Evolutionary conservation across 2,113 vertebrate genomes (phyloP).

Genomic region (Climacteris rufus): DNA sequence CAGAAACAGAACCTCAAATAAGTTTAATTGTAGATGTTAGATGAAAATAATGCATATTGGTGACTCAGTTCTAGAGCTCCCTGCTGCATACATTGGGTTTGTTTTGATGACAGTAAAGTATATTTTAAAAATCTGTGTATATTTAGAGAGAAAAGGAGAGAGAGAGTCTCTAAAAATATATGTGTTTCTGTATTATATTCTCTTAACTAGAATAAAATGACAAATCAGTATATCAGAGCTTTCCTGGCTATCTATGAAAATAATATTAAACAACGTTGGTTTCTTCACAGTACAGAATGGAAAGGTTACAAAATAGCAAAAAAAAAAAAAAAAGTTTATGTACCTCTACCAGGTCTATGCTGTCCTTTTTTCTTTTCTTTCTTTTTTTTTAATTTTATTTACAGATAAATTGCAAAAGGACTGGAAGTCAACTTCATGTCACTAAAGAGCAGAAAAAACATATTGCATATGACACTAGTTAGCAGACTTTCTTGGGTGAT

Average conservation of each 20-base stretch:
- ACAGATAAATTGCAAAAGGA: too few relatives aligned
- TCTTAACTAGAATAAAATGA: background rate
- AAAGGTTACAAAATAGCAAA: background rate
- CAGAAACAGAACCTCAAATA: slow-evolving; percentile 1
- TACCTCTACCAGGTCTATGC: background rate
- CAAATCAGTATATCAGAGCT: background rate
- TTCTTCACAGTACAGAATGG: background rate
- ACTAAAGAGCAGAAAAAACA: background rate
- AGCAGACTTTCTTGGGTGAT: background rate
- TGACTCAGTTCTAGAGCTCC: background rate
- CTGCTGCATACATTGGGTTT: background rate
- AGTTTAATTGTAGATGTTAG: slow-evolving; percentile 28
- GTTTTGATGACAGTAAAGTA: background rate
- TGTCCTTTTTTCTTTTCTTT: background rate
- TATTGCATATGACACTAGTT: background rate
- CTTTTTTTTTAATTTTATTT: too few relatives aligned
- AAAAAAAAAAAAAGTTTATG: background rate
- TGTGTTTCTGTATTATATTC: background rate
- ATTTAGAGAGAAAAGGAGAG: background rate
- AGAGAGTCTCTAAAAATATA: background rate
- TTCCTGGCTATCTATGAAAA: background rate
- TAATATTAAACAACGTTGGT: background rate
- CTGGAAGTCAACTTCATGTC: background rate
- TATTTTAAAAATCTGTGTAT: background rate
- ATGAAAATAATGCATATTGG: background rate